These are phyloP conservation scores for Pipa parva DNA, from an alignment of 2,113 vertebrate species.

Conservation along the genomic window DNA sequence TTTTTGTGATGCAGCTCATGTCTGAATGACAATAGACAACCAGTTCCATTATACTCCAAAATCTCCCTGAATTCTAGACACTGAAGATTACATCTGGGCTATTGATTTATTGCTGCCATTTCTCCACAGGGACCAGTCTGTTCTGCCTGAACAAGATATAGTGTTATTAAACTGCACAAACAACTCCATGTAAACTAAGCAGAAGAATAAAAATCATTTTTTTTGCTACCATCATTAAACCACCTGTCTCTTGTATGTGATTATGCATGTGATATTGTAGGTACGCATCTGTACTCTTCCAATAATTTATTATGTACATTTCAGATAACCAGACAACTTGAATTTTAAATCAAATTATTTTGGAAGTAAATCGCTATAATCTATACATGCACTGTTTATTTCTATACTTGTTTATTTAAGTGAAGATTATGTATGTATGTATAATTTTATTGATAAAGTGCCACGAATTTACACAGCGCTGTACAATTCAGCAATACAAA, in stretches of 20 bases:
- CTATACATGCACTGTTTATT: too few species aligned
- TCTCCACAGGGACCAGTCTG: conserved; percentile 69
- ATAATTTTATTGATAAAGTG: too few species aligned
- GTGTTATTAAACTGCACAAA: conserved; percentile 73
- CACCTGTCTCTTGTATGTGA: conserved; percentile 45
- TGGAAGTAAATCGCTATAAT: too few species aligned
- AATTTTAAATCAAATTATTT: too few species aligned
- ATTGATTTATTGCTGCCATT: conserved; percentile 89
- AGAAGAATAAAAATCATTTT: conserved; percentile 70
- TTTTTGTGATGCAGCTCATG: conserved; percentile 80
- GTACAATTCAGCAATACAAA: too few species aligned
- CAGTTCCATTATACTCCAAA: conserved; percentile 84
- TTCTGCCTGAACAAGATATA: conserved; percentile 71
- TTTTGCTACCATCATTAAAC: conserved; percentile 57
- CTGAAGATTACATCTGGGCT: conserved; percentile 91
- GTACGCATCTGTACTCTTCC: too few species aligned
- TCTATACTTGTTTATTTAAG: too few species aligned
- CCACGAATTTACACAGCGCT: too few species aligned
- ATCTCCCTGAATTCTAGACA: conserved; percentile 89
- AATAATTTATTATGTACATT: too few species aligned
- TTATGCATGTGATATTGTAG: conserved; percentile 36
- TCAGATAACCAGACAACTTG: too few species aligned
- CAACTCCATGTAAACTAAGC: conserved; percentile 67
- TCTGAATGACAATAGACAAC: conserved; percentile 96
- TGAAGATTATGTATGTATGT: too few species aligned